phyloP scores from a whole-genome alignment of 2,888 invertebrate genomes.

The Incurvaria masculella region DNA sequence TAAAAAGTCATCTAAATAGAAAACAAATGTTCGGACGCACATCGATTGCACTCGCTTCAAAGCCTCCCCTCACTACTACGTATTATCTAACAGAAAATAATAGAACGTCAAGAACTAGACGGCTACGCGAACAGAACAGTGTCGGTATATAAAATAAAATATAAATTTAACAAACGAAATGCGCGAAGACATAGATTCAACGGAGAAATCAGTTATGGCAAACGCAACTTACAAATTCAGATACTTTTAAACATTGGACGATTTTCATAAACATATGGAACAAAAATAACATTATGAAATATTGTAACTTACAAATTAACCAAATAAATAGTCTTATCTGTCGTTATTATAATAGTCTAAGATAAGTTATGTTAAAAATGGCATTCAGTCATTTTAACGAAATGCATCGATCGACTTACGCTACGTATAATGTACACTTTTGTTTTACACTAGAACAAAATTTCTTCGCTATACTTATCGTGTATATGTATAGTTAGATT shows the following conservation, averaged over 20 bases:
- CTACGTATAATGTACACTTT: not conserved
- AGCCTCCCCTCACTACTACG: not conserved
- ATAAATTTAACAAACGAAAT: not conserved
- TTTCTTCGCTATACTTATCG: not conserved
- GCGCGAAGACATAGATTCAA: not conserved
- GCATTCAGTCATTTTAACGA: not conserved
- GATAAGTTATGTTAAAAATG: not conserved
- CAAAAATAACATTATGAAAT: slow-evolving; percentile 54
- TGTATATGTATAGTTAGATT: not conserved
- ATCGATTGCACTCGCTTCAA: not conserved
- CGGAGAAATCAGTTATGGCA: not conserved
- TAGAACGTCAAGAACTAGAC: not conserved
- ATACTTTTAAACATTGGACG: not conserved
- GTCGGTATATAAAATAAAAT: not conserved
- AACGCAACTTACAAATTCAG: not conserved
- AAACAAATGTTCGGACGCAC: not conserved
- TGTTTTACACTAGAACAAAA: not conserved
- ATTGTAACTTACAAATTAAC: slow-evolving; percentile 54
- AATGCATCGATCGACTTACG: not conserved
- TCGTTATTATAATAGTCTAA: not conserved
- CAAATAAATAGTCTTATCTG: slow-evolving; percentile 38
- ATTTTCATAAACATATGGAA: slow-evolving; percentile 45
- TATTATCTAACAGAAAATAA: not conserved
- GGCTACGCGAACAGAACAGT: not conserved
- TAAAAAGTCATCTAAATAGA: not conserved